Base-by-base conservation (phyloP, 23 tunicate genomes). In the Aplidium turbinatum region DNA sequence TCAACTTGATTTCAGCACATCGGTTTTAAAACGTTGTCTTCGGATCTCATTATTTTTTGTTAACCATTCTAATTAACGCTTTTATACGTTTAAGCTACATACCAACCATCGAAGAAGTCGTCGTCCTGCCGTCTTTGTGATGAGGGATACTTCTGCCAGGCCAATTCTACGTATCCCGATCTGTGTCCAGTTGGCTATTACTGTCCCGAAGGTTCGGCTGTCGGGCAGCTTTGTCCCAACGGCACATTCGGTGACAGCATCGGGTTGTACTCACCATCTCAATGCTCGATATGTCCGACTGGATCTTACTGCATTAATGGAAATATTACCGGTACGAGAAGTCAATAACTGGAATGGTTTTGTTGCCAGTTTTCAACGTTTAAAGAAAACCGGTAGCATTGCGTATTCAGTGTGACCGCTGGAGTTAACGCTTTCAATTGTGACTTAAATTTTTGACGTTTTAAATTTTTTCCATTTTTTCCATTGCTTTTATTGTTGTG, bases 281-380 rank as follows among this genome's bases (percentile, higher is more conserved):
- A 86, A 36, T 93, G 98, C 57, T 36, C 56, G n/a, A 16, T 32
- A 3, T 93, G 98, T 63, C 73, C 85, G 11, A 54, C 87, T 3
- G 98, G 98, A 16, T 81, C 71, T n/a, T 93, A 93, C 62, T 93
- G 98, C 62, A 56, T 60, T 7, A 77, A 93, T 68, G 97, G 97
- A 25, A 47, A 38, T 13, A 42, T 91, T 0, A 78, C 97, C 55
- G 97, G 97, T 91, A 47, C 25, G n/a, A n/a, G n/a, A n/a, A n/a
- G n/a, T n/a, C n/a, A n/a, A n/a, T n/a, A n/a, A n/a, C n/a, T n/a
- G n/a, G n/a, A n/a, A n/a, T n/a, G n/a, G n/a, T n/a, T n/a, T n/a
- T n/a, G n/a, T n/a, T n/a, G n/a, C n/a, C n/a, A n/a, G n/a, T n/a
- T n/a, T n/a, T n/a, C n/a, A n/a, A n/a, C n/a, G n/a, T n/a, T n/a